Base-by-base conservation (phyloP, 2,888 invertebrate genomes). In the Metalampra italica region DNA sequence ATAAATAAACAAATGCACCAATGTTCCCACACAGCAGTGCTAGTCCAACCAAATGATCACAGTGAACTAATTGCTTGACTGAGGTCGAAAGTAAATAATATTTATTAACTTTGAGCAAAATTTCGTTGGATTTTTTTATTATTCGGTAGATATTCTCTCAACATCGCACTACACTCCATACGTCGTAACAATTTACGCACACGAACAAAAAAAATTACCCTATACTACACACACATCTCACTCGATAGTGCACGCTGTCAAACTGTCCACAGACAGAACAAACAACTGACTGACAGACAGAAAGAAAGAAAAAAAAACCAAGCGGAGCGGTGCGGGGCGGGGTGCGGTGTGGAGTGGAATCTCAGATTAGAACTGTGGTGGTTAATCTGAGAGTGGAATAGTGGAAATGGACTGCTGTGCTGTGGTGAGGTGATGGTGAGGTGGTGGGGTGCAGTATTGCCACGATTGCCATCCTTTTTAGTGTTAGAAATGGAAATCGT, bases 1-100 rank as follows among this genome's bases (percentile, higher is more conserved):
- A 90, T 86, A 90, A 90, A 90, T 90, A 90, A 90, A 90, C 89
- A 90, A 89, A 82, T 77, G 78, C 82, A 83, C 83, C 66, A 68
- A 75, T 59, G 64, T 64, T 56, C 68, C 64, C 70, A 68, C 59
- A 57, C 62, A 56, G 50, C 56, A 62, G 55, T 60, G 59, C 50
- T 55, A 34, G 9, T 39, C 39, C 22, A 9, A 51, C 39, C 22
- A 9, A 51, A 42, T 50, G 56, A 53, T 51, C 49, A 52, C 52
- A 53, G 45, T 53, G 42, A 45, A 53, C 48, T 53, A 53, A 51
- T 51, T 46, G 47, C 52, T 60, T 51, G 45, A 50, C 12, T 53
- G 36, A 47, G 7, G 5, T 22, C 5, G 22, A 22, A 22, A 14
- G 11, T 36, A 32, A 12, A 4, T 14, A n/a, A 37, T n/a, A n/a